Percentiles rank a stretch among this genome's conserved stretches.
These are phyloP conservation scores for Melangyna quadrimaculata DNA, from an alignment of 2,888 invertebrate species.

Conservation along the genomic window DNA sequence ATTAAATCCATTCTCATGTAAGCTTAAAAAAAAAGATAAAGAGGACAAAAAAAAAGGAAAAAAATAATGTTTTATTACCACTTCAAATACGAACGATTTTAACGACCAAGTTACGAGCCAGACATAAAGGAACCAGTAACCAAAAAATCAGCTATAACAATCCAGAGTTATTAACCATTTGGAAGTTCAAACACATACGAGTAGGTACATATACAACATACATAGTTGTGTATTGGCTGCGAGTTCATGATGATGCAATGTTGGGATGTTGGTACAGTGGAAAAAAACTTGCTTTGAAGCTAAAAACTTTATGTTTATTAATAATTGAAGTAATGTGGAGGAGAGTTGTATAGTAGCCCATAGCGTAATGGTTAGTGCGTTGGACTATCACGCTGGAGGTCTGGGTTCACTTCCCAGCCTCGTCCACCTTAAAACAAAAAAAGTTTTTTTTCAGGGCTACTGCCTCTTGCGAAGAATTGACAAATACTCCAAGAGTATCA, in stretches of 20 bases:
- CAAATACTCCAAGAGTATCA: no score
- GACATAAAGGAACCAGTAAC: constrained; percentile 64
- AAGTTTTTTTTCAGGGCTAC: no score
- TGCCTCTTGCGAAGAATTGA: no score
- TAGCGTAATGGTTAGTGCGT: no score
- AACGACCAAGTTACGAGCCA: constrained; percentile 48
- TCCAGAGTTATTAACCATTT: constrained; percentile 33
- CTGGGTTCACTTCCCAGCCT: no score
- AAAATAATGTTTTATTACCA: constrained; percentile 37
- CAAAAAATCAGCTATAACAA: constrained; percentile 41
- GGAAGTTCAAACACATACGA: neutral
- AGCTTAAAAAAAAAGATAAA: neutral
- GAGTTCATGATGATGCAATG: constrained; percentile 4
- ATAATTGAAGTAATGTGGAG: neutral
- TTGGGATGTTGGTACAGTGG: neutral
- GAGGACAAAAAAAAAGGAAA: neutral
- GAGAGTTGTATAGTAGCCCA: no score
- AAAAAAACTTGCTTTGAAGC: neutral
- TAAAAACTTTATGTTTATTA: neutral
- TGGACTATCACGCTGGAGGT: no score
- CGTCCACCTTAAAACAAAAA: no score
- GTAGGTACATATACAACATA: neutral
- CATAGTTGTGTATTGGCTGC: neutral
- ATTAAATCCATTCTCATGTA: neutral
- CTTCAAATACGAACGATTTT: constrained; percentile 43